These are phyloP conservation scores for Epicauta chinensis DNA, from an alignment of 1,140 invertebrate genomes.

Conservation along the genomic window DNA sequence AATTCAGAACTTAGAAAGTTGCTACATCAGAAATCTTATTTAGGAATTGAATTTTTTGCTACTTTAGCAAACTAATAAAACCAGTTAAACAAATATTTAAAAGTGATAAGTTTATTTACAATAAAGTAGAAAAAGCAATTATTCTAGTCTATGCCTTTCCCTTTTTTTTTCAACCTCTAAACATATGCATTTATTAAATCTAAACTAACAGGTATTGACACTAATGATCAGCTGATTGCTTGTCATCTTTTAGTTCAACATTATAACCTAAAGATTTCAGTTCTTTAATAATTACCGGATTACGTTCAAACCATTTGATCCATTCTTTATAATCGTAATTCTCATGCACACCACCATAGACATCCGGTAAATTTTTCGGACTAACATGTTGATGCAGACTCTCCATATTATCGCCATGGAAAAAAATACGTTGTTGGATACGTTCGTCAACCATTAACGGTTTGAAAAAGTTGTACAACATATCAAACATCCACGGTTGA, in stretches of 20 bases:
- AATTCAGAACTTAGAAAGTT: too few species aligned
- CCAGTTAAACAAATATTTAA: too few species aligned
- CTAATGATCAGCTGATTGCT: too few species aligned
- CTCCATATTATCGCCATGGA: slow-evolving; percentile 65
- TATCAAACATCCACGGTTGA: slow-evolving; percentile 71
- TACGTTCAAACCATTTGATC: slow-evolving; percentile 55
- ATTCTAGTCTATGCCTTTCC: too few species aligned
- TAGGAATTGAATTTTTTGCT: too few species aligned
- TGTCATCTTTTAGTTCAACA: slow-evolving; percentile 10
- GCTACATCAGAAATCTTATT: too few species aligned
- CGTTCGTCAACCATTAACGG: slow-evolving; percentile 55
- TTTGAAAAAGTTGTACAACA: slow-evolving; percentile 67
- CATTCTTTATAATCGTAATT: slow-evolving; percentile 66
- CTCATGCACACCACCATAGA: slow-evolving; percentile 58
- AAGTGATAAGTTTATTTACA: too few species aligned
- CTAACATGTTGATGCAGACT: slow-evolving; percentile 66
- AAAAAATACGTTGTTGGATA: slow-evolving; percentile 62
- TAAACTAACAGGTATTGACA: too few species aligned
- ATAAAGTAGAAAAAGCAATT: too few species aligned
- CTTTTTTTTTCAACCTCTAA: too few species aligned
- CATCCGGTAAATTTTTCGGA: slow-evolving; percentile 63
- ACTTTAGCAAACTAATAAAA: too few species aligned
- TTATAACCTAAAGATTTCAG: slow-evolving; percentile 55
- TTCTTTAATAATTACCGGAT: slow-evolving; percentile 53
- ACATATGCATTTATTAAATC: too few species aligned